A percentile compares a stretch with the other conserved stretches of the same genome.
Evolutionary conservation across 2,113 vertebrate species (phyloP).

Genomic region (Jaculus jaculus): DNA sequence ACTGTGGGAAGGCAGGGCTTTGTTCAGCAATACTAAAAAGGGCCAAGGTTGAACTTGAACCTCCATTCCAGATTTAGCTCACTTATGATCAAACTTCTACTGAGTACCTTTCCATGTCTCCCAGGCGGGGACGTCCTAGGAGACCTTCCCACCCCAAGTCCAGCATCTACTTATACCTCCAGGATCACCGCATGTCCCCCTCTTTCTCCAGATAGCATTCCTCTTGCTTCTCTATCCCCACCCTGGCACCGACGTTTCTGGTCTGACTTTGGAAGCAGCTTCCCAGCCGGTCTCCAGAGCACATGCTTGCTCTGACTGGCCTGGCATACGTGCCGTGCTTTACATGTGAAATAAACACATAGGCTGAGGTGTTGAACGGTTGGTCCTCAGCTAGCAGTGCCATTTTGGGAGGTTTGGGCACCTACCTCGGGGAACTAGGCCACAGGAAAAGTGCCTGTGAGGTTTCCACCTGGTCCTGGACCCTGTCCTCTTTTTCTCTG

Average conservation of each 20-base stretch:
- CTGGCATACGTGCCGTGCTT: too few relatives aligned
- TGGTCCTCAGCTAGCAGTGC: too few relatives aligned
- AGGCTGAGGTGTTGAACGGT: too few relatives aligned
- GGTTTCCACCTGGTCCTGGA: too few relatives aligned
- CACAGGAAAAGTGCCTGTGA: too few relatives aligned
- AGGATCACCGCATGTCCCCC: accelerated
- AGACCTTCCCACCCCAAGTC: background rate
- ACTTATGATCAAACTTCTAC: background rate
- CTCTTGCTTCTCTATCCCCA: background rate
- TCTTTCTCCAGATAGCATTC: background rate
- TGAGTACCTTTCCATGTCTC: background rate
- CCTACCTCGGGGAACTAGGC: too few relatives aligned
- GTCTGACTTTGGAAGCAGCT: background rate
- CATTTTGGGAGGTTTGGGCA: too few relatives aligned
- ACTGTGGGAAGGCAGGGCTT: background rate
- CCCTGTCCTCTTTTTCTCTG: too few relatives aligned
- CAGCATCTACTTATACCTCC: background rate
- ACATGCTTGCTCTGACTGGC: too few relatives aligned
- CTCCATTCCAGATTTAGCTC: background rate
- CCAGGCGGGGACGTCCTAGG: background rate
- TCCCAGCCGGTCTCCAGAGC: background rate
- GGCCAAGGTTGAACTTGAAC: background rate
- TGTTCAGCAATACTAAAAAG: background rate
- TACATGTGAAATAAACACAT: too few relatives aligned
- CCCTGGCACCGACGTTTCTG: background rate